These are phyloP conservation scores for Chaitophorus viminalis DNA, from an alignment of 2,888 invertebrate species.

Conservation along the genomic window DNA sequence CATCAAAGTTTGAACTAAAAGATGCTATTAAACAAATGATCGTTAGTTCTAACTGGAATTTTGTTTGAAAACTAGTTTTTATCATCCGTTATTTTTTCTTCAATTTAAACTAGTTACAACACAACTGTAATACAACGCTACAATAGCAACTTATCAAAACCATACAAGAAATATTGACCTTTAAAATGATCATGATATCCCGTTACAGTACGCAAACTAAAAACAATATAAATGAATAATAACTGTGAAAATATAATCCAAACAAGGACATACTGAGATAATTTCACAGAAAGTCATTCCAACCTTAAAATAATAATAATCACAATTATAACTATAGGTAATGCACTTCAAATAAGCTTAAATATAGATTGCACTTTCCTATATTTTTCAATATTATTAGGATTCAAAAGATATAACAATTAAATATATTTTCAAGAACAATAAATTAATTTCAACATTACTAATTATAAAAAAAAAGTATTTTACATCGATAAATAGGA, in stretches of 20 bases:
- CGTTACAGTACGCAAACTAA: conserved; percentile 13
- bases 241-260: neutral
- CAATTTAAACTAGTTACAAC: neutral
- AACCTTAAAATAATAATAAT: neutral
- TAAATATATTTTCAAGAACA: no score
- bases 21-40: neutral
- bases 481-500: no score
- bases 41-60: neutral
- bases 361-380: neutral
- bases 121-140: neutral
- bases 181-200: conserved; percentile 4
- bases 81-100: conserved; percentile 14
- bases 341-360: neutral
- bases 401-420: no score
- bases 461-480: no score
- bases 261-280: conserved; percentile 6
- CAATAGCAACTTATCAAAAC: neutral
- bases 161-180: conserved; percentile 12
- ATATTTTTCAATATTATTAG: neutral
- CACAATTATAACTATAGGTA: neutral
- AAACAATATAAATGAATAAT: neutral
- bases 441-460: no score
- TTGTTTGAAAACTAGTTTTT: conserved; percentile 7
- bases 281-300: neutral
- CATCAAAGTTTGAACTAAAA: neutral